Percentiles rank a stretch among this genome's conserved stretches.
Evolutionary conservation across 2,888 invertebrate genomes (phyloP).

Genomic region (Perdita meconis): DNA sequence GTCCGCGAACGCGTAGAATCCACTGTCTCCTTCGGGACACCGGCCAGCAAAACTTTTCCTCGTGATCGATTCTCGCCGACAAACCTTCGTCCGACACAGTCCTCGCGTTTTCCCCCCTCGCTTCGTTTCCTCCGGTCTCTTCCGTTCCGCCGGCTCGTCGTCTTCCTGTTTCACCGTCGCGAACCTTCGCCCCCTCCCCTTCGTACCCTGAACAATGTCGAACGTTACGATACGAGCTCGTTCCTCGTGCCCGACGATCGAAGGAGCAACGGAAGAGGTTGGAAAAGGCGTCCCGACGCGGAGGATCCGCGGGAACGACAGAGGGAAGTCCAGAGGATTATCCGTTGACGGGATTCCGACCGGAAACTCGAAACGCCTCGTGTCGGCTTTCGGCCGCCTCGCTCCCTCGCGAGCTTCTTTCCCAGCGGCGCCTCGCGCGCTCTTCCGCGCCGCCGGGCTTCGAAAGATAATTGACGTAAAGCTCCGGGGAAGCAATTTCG

Average conservation of each 20-base stretch:
- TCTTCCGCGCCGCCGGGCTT: slow-evolving; percentile 18
- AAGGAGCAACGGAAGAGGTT: neutral
- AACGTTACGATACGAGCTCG: slow-evolving; percentile 19
- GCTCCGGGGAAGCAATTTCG: slow-evolving; percentile 9
- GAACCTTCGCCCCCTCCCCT: slow-evolving; percentile 20
- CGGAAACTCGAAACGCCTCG: neutral
- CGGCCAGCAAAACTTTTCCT: neutral
- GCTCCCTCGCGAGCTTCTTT: neutral
- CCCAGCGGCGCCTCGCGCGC: slow-evolving; percentile 3
- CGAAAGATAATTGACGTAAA: slow-evolving; percentile 28
- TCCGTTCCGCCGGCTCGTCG: neutral
- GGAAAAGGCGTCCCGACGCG: neutral
- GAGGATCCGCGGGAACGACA: neutral
- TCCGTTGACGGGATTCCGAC: slow-evolving; percentile 36
- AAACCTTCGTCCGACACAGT: neutral
- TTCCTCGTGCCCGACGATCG: neutral
- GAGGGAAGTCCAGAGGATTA: slow-evolving; percentile 19
- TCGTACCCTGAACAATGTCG: slow-evolving; percentile 39
- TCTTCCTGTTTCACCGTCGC: slow-evolving; percentile 1
- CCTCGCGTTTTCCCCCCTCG: too few species aligned
- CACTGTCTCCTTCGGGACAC: neutral
- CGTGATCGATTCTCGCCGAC: slow-evolving; percentile 9
- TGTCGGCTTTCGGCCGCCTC: neutral
- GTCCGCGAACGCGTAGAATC: neutral
- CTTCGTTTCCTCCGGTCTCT: too few species aligned